These are phyloP conservation scores for Tineola bisselliella DNA, from an alignment of 2,888 invertebrate genomes.

Conservation along the genomic window DNA sequence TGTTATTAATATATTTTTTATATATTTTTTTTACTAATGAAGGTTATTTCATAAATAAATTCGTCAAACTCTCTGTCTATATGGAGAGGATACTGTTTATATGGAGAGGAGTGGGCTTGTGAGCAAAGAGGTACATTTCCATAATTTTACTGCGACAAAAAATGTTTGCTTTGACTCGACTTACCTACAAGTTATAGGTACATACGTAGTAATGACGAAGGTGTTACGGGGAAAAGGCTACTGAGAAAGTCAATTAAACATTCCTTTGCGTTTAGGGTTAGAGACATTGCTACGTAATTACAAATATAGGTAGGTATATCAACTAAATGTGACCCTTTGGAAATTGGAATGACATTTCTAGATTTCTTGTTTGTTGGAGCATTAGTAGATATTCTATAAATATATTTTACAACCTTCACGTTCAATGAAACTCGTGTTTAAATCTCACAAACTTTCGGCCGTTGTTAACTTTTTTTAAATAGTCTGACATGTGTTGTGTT, in stretches of 20 bases:
- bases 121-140: slow-evolving; percentile 4
- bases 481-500: too few species aligned
- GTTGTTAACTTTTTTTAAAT: too few species aligned
- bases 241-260: neutral
- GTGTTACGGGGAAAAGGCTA: neutral
- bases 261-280: neutral
- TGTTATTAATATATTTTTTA: too few species aligned
- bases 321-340: too few species aligned
- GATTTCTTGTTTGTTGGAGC: too few species aligned
- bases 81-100: neutral
- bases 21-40: too few species aligned
- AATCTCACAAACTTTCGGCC: too few species aligned
- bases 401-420: too few species aligned
- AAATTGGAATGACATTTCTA: too few species aligned
- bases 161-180: neutral
- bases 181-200: neutral
- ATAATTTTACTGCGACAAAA: neutral
- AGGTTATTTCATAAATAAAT: neutral
- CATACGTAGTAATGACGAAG: neutral
- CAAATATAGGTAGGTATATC: neutral
- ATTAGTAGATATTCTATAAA: too few species aligned
- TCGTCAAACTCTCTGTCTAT: neutral
- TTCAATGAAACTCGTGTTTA: too few species aligned
- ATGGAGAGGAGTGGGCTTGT: neutral
- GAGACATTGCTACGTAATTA: neutral